Percentiles rank a stretch among this genome's conserved stretches.
Evolutionary conservation across 64 coral and sea anemone species (phyloP).

Genomic region (Acropora yongei): DNA sequence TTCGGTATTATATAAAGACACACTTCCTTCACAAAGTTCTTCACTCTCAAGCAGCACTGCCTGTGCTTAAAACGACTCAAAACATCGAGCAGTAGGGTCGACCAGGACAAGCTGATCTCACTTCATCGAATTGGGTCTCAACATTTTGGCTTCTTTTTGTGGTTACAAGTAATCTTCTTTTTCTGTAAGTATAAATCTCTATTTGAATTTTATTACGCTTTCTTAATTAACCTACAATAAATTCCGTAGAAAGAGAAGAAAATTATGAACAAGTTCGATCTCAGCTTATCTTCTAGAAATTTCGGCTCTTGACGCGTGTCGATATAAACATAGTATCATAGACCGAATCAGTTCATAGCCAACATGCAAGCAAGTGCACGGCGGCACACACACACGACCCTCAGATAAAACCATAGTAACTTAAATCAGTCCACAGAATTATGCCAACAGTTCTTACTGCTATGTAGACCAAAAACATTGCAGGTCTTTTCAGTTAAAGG

Average conservation of each 20-base stretch:
- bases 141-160: background rate
- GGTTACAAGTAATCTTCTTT: background rate
- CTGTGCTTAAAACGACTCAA: background rate
- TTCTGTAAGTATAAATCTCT: slow-evolving; percentile 36
- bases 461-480: background rate
- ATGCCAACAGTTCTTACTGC: background rate
- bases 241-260: background rate
- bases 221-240: background rate
- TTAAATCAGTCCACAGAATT: too few relatives aligned
- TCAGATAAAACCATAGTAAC: background rate
- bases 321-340: slow-evolving; percentile 9
- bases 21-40: slow-evolving; percentile 25
- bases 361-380: background rate
- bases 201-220: slow-evolving; percentile 23
- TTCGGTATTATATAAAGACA: slow-evolving; percentile 17
- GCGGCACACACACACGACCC: background rate
- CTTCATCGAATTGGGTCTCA: background rate
- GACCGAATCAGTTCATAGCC: slow-evolving; percentile 1
- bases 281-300: slow-evolving; percentile 30
- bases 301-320: slow-evolving; percentile 29
- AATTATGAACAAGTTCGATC: background rate
- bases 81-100: background rate
- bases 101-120: background rate
- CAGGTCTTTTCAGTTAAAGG: background rate
- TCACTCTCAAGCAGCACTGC: background rate